Base-by-base conservation (phyloP, 1,140 invertebrate species). In the Magallana gigas region DNA sequence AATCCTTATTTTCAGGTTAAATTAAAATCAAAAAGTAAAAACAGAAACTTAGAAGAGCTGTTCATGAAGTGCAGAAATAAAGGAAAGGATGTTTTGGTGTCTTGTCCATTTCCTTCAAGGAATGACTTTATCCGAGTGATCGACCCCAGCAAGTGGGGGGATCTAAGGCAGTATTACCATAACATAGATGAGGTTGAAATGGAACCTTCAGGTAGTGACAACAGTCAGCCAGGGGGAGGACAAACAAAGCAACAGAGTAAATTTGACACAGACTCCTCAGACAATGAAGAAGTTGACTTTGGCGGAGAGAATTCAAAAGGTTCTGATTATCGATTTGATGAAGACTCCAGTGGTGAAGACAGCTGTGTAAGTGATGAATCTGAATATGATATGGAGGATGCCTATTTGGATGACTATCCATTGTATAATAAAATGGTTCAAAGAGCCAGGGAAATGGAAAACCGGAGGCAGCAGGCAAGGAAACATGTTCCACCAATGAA, bases 51-150 rank as follows among this genome's bases (percentile, higher is more conserved):
- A 83, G 48, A 57, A n/a, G 81, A 83, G 12, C 7, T 57, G 81
- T 58, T 76, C 36, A 23, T 76, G 23, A 76, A 76, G 23, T 48
- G 68, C 14, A 9, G 12, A 29, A 36, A 14, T 58, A 57, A 57
- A 18, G 83, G 57, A 84, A 59, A 29, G 58, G 12, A 8, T 8
- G 81, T 83, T 83, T 57, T 58, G n/a, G 23, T 60, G 29, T 14
- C 59, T 12, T 56, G 5, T 36, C 16, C 57, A 16, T 62, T 7
- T 84, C 59, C 11, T 29, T 59, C 83, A 16, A 84, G 58, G 18
- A 84, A 62, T 60, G 83, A 84, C 83, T 84, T 84, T 56, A 58
- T 84, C 11, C 16, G 57, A 59, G 58, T 84, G 5, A 7, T 84
- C 8, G 57, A 84, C 7, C 83, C 83, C 29, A n/a, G 18, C 0